phyloP scores from a whole-genome alignment of 2,797 vertebrate species.

The Ambastaia sidthimunki region DNA sequence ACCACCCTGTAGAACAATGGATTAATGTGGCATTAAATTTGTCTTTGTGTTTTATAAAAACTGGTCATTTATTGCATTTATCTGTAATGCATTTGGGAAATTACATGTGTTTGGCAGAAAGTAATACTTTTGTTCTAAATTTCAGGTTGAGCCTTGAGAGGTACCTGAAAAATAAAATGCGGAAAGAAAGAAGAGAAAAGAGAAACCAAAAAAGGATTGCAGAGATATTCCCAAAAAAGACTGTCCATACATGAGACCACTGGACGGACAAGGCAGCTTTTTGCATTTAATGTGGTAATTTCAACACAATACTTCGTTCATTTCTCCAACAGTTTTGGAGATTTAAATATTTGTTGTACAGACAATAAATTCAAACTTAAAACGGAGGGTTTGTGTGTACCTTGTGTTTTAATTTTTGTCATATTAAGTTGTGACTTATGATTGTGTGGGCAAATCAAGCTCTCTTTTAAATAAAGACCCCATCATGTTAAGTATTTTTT shows the following conservation, averaged over 20 bases:
- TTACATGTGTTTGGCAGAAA: background rate
- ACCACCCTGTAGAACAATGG: background rate
- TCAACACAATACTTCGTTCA: background rate
- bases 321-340: background rate
- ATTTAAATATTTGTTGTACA: conserved; percentile 25
- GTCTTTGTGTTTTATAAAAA: background rate
- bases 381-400: background rate
- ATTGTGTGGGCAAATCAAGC: background rate
- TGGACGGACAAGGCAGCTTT: background rate
- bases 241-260: conserved; percentile 67
- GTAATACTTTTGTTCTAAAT: conserved; percentile 23
- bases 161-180: conserved; percentile 65
- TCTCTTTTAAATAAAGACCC: background rate
- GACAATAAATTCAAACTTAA: conserved; percentile 21
- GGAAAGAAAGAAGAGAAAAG: conserved; percentile 68
- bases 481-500: background rate
- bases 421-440: background rate
- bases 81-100: background rate
- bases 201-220: conserved; percentile 67
- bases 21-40: background rate
- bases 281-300: background rate
- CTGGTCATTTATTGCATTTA: background rate
- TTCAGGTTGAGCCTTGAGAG: conserved; percentile 87
- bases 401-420: background rate
- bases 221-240: conserved; percentile 78